Evolutionary conservation across 2,113 vertebrate genomes (phyloP).

Genomic region (Poeciliopsis turrubarensis): DNA sequence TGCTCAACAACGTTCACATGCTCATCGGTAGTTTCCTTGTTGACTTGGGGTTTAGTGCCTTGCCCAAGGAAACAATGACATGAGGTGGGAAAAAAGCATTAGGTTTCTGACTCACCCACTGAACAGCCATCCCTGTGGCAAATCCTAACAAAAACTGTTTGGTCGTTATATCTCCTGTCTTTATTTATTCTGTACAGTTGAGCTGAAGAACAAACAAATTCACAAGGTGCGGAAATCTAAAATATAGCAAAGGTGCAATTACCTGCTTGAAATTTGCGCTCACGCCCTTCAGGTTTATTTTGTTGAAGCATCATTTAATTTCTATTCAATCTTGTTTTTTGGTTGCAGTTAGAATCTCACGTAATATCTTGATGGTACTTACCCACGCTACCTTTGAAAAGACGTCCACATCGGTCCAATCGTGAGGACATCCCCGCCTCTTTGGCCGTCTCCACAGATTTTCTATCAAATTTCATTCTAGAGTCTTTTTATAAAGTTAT

Average conservation of each 20-base stretch:
- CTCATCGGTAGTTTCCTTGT: too few relatives aligned
- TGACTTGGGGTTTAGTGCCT: too few relatives aligned
- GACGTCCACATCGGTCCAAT: background rate
- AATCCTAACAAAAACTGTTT: background rate
- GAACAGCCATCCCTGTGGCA: background rate
- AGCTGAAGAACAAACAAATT: background rate
- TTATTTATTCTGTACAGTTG: background rate
- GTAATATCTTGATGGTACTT: background rate
- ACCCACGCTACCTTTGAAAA: background rate
- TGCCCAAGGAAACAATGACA: too few relatives aligned
- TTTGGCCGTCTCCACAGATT: too few relatives aligned
- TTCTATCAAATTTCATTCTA: too few relatives aligned
- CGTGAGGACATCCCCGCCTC: background rate
- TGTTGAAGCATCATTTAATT: too few relatives aligned
- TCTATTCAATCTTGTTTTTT: background rate
- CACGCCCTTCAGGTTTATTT: too few relatives aligned
- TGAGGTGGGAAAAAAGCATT: background rate
- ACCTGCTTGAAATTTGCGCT: background rate
- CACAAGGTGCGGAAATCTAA: background rate
- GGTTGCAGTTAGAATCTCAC: background rate
- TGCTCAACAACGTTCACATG: too few relatives aligned
- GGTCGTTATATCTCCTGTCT: background rate
- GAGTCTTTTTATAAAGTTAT: too few relatives aligned
- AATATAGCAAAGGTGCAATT: background rate
- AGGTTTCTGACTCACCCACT: background rate